phyloP scores from a whole-genome alignment of 1,140 invertebrate genomes.

The Drosophila lacertosa region DNA sequence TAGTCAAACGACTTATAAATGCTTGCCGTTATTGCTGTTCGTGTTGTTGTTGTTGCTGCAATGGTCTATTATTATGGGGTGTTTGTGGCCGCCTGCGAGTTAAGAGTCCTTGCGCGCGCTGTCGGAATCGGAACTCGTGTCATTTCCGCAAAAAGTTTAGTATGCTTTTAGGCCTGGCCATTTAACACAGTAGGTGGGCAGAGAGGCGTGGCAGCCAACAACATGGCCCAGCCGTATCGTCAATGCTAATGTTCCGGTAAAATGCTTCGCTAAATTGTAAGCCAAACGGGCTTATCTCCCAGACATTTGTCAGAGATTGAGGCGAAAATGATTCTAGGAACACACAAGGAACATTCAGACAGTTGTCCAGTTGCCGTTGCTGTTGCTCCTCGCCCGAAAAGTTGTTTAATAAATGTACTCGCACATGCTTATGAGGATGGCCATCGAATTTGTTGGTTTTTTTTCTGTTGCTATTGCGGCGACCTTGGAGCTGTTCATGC shows the following conservation, averaged over 20 bases:
- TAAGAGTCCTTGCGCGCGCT: conserved; percentile 42
- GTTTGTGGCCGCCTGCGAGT: conserved; percentile 38
- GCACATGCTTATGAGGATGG: conserved; percentile 58
- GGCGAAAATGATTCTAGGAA: conserved; percentile 39
- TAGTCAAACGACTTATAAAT: conserved; percentile 1
- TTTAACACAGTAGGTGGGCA: conserved; percentile 52
- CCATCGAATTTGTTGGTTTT: conserved; percentile 42
- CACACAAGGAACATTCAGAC: conserved; percentile 7
- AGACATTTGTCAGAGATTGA: not conserved
- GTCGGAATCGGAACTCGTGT: conserved; percentile 73
- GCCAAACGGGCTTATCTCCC: not conserved
- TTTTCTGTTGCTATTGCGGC: conserved; percentile 17
- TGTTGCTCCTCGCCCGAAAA: conserved; percentile 46
- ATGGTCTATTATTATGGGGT: conserved; percentile 40
- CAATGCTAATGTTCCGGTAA: conserved; percentile 46
- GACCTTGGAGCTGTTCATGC: conserved; percentile 41
- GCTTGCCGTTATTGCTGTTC: not conserved
- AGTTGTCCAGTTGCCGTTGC: conserved; percentile 33
- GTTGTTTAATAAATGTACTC: conserved; percentile 80
- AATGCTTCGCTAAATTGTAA: conserved; percentile 20
- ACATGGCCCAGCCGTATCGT: conserved; percentile 37
- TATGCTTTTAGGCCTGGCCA: conserved; percentile 72
- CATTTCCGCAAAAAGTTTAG: conserved; percentile 78
- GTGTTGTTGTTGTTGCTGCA: conserved; percentile 30
- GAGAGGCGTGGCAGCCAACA: conserved; percentile 31